These are phyloP conservation scores for Lethrus apterus DNA, from an alignment of 1,140 invertebrate species.

Conservation along the genomic window DNA sequence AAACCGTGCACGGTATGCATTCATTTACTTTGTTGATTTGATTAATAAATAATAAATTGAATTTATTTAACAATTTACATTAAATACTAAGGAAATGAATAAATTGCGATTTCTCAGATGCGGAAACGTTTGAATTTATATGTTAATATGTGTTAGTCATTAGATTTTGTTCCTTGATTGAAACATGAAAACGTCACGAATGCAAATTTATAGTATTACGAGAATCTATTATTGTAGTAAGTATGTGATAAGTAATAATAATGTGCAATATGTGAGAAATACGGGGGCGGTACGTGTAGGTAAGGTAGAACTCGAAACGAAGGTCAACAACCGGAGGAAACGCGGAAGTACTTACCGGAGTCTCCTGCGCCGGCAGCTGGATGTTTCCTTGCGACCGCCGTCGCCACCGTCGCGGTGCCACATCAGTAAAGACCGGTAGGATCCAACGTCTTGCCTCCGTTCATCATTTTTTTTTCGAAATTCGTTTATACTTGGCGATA, in stretches of 20 bases:
- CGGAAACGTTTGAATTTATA: no score
- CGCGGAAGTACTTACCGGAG: slow-evolving; percentile 35
- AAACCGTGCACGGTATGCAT: slow-evolving; percentile 12
- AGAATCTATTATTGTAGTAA: no score
- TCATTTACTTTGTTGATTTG: slow-evolving; percentile 9
- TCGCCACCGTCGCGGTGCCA: slow-evolving; percentile 35
- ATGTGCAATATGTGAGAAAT: neutral
- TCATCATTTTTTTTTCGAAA: no score
- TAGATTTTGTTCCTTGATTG: no score
- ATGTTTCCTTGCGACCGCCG: slow-evolving; percentile 39
- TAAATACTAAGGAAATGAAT: no score
- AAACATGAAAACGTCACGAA: no score
- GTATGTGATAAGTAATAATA: neutral
- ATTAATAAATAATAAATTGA: no score
- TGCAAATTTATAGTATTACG: no score
- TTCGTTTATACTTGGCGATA: slow-evolving; percentile 17
- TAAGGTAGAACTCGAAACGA: slow-evolving; percentile 24
- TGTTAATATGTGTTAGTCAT: no score
- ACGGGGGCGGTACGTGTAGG: slow-evolving; percentile 24
- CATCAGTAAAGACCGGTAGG: slow-evolving; percentile 40
- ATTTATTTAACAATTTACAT: no score
- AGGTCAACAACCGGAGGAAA: slow-evolving; percentile 25
- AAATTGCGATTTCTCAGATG: no score
- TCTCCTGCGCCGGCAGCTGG: slow-evolving; percentile 38
- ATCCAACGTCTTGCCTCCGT: slow-evolving; percentile 36